Conservation (phyloP, 2,888 invertebrate genomes). For the Callyntrura guangdongensis region DNA sequence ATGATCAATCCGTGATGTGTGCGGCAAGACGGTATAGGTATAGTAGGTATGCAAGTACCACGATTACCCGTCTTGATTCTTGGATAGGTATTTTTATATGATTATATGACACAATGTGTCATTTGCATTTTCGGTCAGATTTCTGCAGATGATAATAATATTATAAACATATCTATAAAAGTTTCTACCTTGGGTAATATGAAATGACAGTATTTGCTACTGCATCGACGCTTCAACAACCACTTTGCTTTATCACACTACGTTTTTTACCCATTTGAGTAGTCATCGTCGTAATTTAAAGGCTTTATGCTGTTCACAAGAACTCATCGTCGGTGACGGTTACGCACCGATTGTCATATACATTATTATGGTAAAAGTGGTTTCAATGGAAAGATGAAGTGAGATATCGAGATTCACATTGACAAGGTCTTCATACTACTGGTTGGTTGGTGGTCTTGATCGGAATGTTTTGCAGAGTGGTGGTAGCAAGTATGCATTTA, state of each 20-base stretch:
- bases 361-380: conserved; percentile 57
- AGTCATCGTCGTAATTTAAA: conserved; percentile 60
- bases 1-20: background rate
- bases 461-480: background rate
- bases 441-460: conserved; percentile 70
- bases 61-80: background rate
- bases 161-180: conserved; percentile 1
- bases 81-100: background rate
- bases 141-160: conserved; percentile 67
- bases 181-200: conserved; percentile 55
- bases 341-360: conserved; percentile 63
- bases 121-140: conserved; percentile 52
- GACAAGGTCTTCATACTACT: conserved; percentile 58
- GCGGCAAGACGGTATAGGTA: too few relatives aligned
- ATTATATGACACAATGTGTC: background rate
- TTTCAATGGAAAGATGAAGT: conserved; percentile 70
- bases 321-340: conserved; percentile 64
- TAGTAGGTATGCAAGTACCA: background rate
- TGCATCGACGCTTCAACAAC: conserved; percentile 75
- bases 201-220: conserved; percentile 77
- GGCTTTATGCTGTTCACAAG: conserved; percentile 33
- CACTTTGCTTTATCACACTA: conserved; percentile 42
- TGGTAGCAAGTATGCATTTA: background rate
- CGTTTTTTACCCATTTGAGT: conserved; percentile 45
- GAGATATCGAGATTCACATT: conserved; percentile 58